Evolutionary conservation across 2,113 vertebrate species (phyloP).

Genomic region (Brachyistius frenatus): DNA sequence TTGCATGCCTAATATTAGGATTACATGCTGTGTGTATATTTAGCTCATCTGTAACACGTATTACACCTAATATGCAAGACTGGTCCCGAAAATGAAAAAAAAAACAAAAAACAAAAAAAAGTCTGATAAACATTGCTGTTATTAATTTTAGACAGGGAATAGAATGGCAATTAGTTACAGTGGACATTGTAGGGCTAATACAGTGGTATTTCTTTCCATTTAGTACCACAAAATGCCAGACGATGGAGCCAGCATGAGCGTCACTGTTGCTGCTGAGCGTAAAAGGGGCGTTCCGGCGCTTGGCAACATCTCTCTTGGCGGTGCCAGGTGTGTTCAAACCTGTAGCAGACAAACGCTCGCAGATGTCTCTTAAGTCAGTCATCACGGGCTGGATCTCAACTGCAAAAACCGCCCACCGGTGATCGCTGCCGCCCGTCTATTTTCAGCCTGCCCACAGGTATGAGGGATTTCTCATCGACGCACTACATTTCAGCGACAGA

Average conservation of each 20-base stretch:
- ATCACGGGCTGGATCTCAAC: constrained; percentile 50
- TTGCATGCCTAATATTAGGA: constrained; percentile 39
- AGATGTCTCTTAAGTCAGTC: constrained; percentile 51
- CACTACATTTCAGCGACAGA: constrained; percentile 46
- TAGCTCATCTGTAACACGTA: not conserved
- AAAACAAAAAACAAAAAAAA: not conserved
- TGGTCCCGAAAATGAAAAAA: not conserved
- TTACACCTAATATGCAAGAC: rapidly evolving
- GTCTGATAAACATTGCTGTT: rapidly evolving
- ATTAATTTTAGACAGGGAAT: not conserved
- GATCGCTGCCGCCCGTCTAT: constrained; percentile 24
- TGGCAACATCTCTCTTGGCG: constrained; percentile 52
- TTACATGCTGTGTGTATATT: constrained; percentile 24
- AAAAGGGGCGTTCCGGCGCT: constrained; percentile 71
- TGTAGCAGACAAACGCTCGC: constrained; percentile 63
- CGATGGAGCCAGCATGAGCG: constrained; percentile 63
- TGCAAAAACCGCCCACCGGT: constrained; percentile 26
- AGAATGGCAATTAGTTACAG: not conserved
- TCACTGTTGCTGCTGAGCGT: constrained; percentile 48
- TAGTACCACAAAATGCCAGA: constrained; percentile 45
- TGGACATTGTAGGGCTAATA: not conserved
- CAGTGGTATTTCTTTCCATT: not conserved
- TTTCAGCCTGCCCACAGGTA: constrained; percentile 55
- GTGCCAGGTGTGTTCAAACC: constrained; percentile 80
- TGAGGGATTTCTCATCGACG: constrained; percentile 57